Evolutionary conservation across 2,797 vertebrate genomes (phyloP).

Genomic region (Rhodeus uyekii): DNA sequence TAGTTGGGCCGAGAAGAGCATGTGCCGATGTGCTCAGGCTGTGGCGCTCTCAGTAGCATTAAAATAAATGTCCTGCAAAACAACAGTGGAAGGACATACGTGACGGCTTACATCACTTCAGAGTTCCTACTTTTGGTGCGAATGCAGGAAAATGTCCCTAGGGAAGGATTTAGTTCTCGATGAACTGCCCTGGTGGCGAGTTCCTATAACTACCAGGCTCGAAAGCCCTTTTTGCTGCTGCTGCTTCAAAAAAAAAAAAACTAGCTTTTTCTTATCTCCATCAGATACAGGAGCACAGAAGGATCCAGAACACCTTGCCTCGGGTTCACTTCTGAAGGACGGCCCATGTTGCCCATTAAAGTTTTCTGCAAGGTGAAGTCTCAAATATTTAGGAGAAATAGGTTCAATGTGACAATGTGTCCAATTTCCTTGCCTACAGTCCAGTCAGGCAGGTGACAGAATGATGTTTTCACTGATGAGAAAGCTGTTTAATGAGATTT

Average conservation of each 20-base stretch:
- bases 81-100: too few species aligned
- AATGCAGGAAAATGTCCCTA: neutral
- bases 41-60: too few species aligned
- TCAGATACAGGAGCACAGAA: neutral
- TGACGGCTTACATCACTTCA: neutral
- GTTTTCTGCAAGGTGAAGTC: neutral
- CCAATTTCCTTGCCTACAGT: constrained; percentile 38
- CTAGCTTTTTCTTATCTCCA: neutral
- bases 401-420: constrained; percentile 28
- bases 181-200: neutral
- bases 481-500: constrained; percentile 55
- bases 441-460: constrained; percentile 45
- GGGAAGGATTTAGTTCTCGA: neutral
- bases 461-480: constrained; percentile 46
- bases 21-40: too few species aligned
- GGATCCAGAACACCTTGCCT: neutral
- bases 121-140: neutral
- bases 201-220: too few species aligned
- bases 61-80: neutral
- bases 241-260: too few species aligned
- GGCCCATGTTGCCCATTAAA: neutral
- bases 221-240: neutral
- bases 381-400: constrained; percentile 14
- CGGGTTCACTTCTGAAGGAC: constrained; percentile 3
- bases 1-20: too few species aligned